Base-by-base conservation (phyloP, 37 sponge, comb jelly and placozoan species). In the Beroe ovata region DNA sequence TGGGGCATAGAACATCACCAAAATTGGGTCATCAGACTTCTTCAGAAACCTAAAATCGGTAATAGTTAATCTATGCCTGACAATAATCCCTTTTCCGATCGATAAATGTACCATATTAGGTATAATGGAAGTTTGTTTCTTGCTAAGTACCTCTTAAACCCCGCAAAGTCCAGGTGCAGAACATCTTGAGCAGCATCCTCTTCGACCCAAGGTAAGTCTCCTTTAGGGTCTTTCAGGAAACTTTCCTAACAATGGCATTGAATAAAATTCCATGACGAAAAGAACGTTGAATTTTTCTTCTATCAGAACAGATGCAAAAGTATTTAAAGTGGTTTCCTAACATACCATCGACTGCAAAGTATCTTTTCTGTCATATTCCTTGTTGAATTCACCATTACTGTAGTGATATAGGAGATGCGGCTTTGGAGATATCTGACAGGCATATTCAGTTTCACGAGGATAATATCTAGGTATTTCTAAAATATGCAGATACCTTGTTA, bases 1-100 rank as follows among this genome's bases (percentile, higher is more conserved):
- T 0, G 97, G 97, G 41, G 95, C 97, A 90, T 96, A 96, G 88
- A 95, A 95, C 95, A 96, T 95, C 19, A 90, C 41, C 81, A 96
- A 54, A 21, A 94, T 60, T 0, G 97, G 97, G 38, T 91, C 91
- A 58, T 92, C 92, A 69, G 92, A 91, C 30, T 92, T 95, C 4
- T 58, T 60, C n/a, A 96, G 71, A 19, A 95, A 35, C 39, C 88
- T 88, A 59, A 21, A 59, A 20, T 21, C 20, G 21, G 21, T 20
- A 59, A 59, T 59, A 21, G n/a, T n/a, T n/a, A n/a, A n/a, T n/a
- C n/a, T n/a, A n/a, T n/a, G n/a, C n/a, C n/a, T n/a, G n/a, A n/a
- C n/a, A n/a, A n/a, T n/a, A n/a, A n/a, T n/a, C n/a, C n/a, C n/a
- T n/a, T n/a, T n/a, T n/a, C n/a, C n/a, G n/a, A n/a, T n/a, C n/a